Conservation (phyloP, 2,797 vertebrate genomes). For the Sebastes matsubarae region DNA sequence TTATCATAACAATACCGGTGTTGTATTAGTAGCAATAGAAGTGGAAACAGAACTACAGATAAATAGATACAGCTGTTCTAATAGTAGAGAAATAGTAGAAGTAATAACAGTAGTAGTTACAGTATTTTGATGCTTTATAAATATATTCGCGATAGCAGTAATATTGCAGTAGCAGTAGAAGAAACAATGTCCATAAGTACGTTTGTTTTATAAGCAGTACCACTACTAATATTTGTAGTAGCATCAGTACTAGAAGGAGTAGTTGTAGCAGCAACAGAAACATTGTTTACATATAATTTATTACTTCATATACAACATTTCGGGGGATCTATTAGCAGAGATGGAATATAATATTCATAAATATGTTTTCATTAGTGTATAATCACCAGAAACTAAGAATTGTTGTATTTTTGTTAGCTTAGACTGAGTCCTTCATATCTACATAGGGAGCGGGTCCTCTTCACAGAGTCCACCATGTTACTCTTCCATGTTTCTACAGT, state of each 20-base stretch:
- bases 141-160: rapidly evolving
- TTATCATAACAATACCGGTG: not conserved
- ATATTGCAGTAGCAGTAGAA: not conserved
- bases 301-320: too few species aligned
- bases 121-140: not conserved
- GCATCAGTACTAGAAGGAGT: not conserved
- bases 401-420: too few species aligned
- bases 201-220: not conserved
- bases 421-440: too few species aligned
- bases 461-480: too few species aligned
- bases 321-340: too few species aligned
- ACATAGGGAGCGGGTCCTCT: too few species aligned
- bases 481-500: too few species aligned
- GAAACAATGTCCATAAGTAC: rapidly evolving
- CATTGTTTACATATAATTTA: not conserved
- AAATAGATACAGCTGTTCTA: not conserved
- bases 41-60: not conserved
- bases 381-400: too few species aligned
- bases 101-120: not conserved
- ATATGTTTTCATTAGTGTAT: too few species aligned
- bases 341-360: too few species aligned
- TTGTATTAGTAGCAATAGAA: not conserved
- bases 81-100: not conserved
- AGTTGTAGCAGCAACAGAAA: not conserved
- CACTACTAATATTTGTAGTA: not conserved